phyloP scores from a whole-genome alignment of 2,888 invertebrate species.

The Autographa gamma region DNA sequence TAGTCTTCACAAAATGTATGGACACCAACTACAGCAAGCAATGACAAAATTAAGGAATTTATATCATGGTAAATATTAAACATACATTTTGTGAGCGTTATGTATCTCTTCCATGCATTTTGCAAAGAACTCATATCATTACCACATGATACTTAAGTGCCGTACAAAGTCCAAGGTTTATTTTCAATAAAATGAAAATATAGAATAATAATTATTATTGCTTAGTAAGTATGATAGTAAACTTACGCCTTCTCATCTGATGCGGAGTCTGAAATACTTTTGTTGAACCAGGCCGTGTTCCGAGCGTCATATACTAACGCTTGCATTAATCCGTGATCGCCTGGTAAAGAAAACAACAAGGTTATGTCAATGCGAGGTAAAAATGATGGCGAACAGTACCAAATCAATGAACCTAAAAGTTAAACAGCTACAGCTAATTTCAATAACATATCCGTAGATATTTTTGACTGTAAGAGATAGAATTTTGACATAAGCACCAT shows the following conservation, averaged over 20 bases:
- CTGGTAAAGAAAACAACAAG: conserved; percentile 76
- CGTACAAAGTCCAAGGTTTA: too few species aligned
- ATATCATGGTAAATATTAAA: too few species aligned
- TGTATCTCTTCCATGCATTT: neutral
- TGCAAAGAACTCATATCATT: neutral
- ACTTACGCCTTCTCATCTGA: conserved; percentile 91
- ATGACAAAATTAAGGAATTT: neutral
- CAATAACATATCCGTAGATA: too few species aligned
- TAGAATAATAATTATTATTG: too few species aligned
- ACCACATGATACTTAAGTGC: too few species aligned
- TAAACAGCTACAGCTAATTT: too few species aligned
- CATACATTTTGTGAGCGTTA: neutral
- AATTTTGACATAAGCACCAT: too few species aligned
- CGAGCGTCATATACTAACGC: conserved; percentile 96
- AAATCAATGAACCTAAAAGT: too few species aligned
- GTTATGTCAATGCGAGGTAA: neutral
- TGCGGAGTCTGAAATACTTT: conserved; percentile 92
- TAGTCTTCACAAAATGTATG: neutral
- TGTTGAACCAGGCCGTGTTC: conserved; percentile 95
- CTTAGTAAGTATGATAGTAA: too few species aligned
- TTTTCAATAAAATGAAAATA: too few species aligned
- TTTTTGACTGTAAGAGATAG: too few species aligned
- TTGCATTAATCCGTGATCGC: conserved; percentile 95
- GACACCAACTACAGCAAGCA: neutral
- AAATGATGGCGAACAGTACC: too few species aligned